These are phyloP conservation scores for Sus cebifrons DNA, from an alignment of 2,797 vertebrate genomes.

Conservation along the genomic window DNA sequence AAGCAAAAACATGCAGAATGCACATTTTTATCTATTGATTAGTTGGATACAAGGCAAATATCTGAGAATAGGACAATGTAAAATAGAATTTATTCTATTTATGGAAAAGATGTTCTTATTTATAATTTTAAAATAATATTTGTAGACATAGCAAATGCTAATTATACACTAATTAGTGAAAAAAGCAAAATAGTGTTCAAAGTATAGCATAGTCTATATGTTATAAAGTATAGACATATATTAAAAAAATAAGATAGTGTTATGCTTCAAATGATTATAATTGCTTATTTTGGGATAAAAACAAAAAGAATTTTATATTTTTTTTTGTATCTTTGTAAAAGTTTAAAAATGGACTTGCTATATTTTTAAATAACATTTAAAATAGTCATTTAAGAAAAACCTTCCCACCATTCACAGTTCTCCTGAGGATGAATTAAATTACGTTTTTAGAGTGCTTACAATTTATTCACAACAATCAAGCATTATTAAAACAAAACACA, in stretches of 20 bases:
- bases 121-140: constrained; percentile 64
- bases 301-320: constrained; percentile 13
- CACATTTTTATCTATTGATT: neutral
- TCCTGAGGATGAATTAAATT: constrained; percentile 64
- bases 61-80: neutral
- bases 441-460: constrained; percentile 32
- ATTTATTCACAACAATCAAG: constrained; percentile 61
- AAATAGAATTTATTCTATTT: neutral
- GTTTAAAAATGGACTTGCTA: constrained; percentile 55
- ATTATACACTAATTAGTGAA: neutral
- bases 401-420: constrained; percentile 24
- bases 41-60: neutral
- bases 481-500: constrained; percentile 76
- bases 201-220: neutral
- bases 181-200: constrained; percentile 20
- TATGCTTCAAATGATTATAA: constrained; percentile 48
- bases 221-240: neutral
- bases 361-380: constrained; percentile 52
- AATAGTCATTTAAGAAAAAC: neutral
- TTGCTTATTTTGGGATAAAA: constrained; percentile 26
- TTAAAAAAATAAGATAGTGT: constrained; percentile 40
- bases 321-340: constrained; percentile 62
- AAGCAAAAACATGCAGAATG: neutral
- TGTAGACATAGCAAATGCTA: neutral
- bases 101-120: neutral